Percentiles rank a stretch among this genome's conserved stretches.
These are phyloP conservation scores for Drosophila borborema DNA, from an alignment of 2,888 invertebrate genomes.

Conservation along the genomic window DNA sequence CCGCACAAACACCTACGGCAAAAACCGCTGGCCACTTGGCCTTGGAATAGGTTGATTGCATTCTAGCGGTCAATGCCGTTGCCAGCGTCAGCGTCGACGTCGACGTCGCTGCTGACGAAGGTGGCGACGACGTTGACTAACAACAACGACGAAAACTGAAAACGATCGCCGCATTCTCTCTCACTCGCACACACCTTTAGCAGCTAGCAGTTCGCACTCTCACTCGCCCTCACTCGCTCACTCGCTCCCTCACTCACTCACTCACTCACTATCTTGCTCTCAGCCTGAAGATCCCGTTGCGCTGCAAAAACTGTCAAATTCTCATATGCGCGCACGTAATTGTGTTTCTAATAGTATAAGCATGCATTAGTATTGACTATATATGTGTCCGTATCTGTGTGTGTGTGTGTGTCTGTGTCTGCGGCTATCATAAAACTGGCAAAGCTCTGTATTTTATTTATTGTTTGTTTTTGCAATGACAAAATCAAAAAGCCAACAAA, in stretches of 20 bases:
- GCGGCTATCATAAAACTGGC: slow-evolving; percentile 31
- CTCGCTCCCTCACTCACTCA: not conserved
- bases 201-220: slow-evolving; percentile 1
- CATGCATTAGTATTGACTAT: slow-evolving; percentile 16
- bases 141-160: slow-evolving; percentile 64
- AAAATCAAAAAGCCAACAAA: slow-evolving; percentile 63
- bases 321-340: slow-evolving; percentile 24
- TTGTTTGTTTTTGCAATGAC: slow-evolving; percentile 69
- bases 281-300: slow-evolving; percentile 43
- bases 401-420: not conserved
- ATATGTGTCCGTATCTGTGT: slow-evolving; percentile 19
- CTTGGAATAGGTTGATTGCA: slow-evolving; percentile 84
- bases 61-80: slow-evolving; percentile 83
- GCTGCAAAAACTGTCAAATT: slow-evolving; percentile 45
- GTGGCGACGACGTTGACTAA: slow-evolving; percentile 51
- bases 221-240: not conserved
- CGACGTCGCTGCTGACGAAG: slow-evolving; percentile 39
- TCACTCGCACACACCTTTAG: slow-evolving; percentile 19
- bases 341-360: slow-evolving; percentile 26
- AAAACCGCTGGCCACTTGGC: slow-evolving; percentile 79
- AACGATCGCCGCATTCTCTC: slow-evolving; percentile 60
- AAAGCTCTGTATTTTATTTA: slow-evolving; percentile 51
- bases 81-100: slow-evolving; percentile 50
- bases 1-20: slow-evolving; percentile 31
- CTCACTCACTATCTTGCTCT: not conserved